Base-by-base conservation (phyloP, 2,113 vertebrate species). In the Crocuta crocuta region DNA sequence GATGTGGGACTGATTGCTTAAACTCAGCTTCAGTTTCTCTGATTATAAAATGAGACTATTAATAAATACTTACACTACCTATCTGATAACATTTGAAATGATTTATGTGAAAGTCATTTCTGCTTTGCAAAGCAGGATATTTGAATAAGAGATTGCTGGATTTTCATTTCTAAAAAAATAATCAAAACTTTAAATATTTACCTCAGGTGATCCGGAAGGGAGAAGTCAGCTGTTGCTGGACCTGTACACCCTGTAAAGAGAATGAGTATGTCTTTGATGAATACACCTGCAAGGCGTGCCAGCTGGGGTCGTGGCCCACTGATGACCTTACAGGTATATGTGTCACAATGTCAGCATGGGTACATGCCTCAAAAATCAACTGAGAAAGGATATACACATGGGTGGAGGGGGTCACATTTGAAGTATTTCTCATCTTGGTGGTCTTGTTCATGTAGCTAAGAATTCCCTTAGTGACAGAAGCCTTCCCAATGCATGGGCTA, bases 191-290 rank as follows among this genome's bases (percentile, higher is more conserved):
- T 48, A 24, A 61, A 70, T 96, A 24, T 97, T 97, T 96, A 0
- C 66, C 15, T 78, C 94, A 99, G 99, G 99, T 99, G 65, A 99
- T 99, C 97, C 99, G 99, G 97, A 99, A 99, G 98, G 99, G 99
- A 63, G 99, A 99, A 98, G 99, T 99, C 95, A 99, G 99, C 98
- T 99, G 99, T 89, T 99, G 99, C 43, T 99, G 99, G 99, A 99
- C 99, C 7, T 99, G 99, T 93, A 99, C 99, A 2, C 99, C 99
- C 21, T 99, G 99, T 81, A 99, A 99, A 96, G 99, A 99, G 48
- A 99, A 99, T 0, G 99, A 99, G 96, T 99, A 99, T 82, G 99
- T 99, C 50, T 99, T 98, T 94, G 99, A 99, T 58, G 99, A 99
- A 97, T 99, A 99, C 89, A 99, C 99, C 0, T 99, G 99, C 98